Evolutionary conservation across 23 tunicate genomes (phyloP), one percentile per base, ranked within the genome.

Genomic region (Trididemnum miniatum): DNA sequence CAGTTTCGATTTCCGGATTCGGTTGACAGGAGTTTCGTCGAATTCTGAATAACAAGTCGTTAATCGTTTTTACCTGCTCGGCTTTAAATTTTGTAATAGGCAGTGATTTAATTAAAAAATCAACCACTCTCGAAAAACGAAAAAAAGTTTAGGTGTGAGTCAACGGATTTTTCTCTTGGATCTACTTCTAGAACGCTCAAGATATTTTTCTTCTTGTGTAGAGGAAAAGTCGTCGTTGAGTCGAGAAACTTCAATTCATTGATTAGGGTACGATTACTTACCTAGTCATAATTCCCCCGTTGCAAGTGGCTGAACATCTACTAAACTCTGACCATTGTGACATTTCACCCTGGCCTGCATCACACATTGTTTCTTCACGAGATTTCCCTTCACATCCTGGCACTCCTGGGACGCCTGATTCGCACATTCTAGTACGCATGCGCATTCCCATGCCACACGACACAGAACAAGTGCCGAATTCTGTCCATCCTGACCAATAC

Each of bases 401-500:
- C 28, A 36, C 59, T 0, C 97, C 97, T 40, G 51, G 62, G 7
- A 54, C 33, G 0, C 95, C 98, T 3, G 74, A 85, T 35, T 90
- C 76, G 60, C 97, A 91, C 18, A 36, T 33, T 20, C 98, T 80
- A 15, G 57, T 36, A 29, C 97, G 71, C 2, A 85, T 51, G 35
- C 77, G 83, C 1, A 4, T 28, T 34, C 97, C 96, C 20, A 33
- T 64, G 5, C 97, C 97, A 76, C 99, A 96, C 2, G 96, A 71
- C 39, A 35, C 81, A 22, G 99, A 87, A 67, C 99, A 96, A 5
- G 31, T 69, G 28, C 90, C 85, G 84, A 90, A 87, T 51, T 51
- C 74, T n/a, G 91, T 71, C 98, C 98, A 93, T 1, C 90, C 98
- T 0, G 97, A 85, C 97, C 97, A 91, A 81, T 91, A 86, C 22